Base-by-base conservation (phyloP, 2,888 invertebrate genomes). In the Cynaeus angustus region DNA sequence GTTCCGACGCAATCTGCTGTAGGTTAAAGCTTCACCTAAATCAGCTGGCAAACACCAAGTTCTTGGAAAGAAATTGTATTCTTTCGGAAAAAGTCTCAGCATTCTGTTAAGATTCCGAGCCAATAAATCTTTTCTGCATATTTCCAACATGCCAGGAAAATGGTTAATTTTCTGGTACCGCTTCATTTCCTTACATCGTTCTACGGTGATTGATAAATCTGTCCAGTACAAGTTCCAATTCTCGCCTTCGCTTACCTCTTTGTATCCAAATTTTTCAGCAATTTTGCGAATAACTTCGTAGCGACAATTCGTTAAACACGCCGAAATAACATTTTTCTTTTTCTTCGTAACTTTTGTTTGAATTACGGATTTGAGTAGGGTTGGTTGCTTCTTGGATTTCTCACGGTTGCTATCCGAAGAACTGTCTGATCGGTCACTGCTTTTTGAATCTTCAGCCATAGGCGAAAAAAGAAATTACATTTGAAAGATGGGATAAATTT, bases 41-140 rank as follows among this genome's bases (percentile, higher is more conserved):
- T 96, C 96, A 13, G 95, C 93, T 21, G 97, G 97, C 74, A 97
- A 89, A 84, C 95, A 94, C 96, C 97, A 97, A 6, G 96, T 95
- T 86, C 94, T 95, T 0, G 97, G 97, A 83, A 95, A 97, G 82
- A 97, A 94, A 81, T 93, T 94, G 83, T 96, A 97, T 73, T 97
- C 96, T 77, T 92, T 92, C 0, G 96, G 95, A 84, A 94, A 97
- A 65, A 94, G 86, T 84, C 94, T 92, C 71, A 92, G 88, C 96
- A 97, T 96, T 75, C 96, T 89, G 83, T 95, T 96, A 70, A 97
- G 88, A 85, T 97, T 97, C 67, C 96, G 88, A 1, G 96, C 95
- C 21, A 97, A 86, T 59, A 95, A 86, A 86, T 97, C 97, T 85
- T 97, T 97, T 72, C 96, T 89, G 81, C 83, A 85, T 50, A 86